Base-by-base conservation (phyloP, 1,140 invertebrate genomes). In the Pachypsylla venusta region DNA sequence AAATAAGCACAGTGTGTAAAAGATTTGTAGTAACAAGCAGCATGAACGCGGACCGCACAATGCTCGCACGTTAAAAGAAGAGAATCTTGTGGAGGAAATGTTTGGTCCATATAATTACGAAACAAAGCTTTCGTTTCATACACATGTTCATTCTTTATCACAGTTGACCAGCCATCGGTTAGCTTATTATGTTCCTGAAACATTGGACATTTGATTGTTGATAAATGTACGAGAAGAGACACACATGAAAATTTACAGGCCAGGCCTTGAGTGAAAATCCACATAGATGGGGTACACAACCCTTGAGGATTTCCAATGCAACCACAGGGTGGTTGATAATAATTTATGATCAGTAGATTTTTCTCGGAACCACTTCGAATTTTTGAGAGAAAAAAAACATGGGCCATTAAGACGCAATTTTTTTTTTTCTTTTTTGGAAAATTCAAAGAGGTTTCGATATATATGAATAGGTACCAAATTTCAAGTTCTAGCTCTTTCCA, bases 21-120 rank as follows among this genome's bases (percentile, higher is more conserved):
- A n/a, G n/a, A n/a, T n/a, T 35, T 35, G 30, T 10, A 10, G 30
- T 76, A 77, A 63, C 75, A 77, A 14, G 71, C 72, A 0, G 73
- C 70, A 42, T 77, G 75, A 14, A 76, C 74, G 14, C 73, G 74
- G 0, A 77, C 70, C 26, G 70, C 69, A 64, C 75, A 77, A 25
- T 70, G 68, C 42, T 68, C 67, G 62, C 75, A 77, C 25, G 70
- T 67, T 24, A 75, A 61, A 26, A 77, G 64, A 59, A 69, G 73
- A 14, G 70, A 67, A 25, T 73, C 73, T 61, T 72, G 72, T 2
- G 70, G 67, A 5, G 24, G 27, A 1, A 13, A 20, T 24, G 26
- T 25, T 14, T 58, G 56, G 10, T 35, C 27, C 13, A 59, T 25
- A 40, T 54, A 61, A n/a, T 57, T 16, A 25, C 16, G 35, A 14